A percentile compares a stretch with the other conserved stretches of the same genome.
Evolutionary conservation across 1,140 invertebrate species (phyloP).

Genomic region (Bemisia tabaci): DNA sequence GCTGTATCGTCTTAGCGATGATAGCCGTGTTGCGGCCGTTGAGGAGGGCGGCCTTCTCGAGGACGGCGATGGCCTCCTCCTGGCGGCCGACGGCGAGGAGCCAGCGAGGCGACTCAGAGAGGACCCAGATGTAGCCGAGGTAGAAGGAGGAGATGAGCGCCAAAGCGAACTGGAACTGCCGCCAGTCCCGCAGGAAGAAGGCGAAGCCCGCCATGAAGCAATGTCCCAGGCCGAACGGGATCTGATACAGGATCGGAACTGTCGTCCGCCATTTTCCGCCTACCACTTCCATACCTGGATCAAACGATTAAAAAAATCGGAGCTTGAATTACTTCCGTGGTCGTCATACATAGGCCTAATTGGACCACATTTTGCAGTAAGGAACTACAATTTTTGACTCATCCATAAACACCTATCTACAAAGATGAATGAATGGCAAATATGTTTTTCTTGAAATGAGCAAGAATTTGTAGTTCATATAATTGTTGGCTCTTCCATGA

Average conservation of each 20-base stretch:
- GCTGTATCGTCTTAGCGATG: slow-evolving; percentile 7
- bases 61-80: slow-evolving; percentile 39
- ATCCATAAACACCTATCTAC: no score
- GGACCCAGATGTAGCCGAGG: slow-evolving; percentile 53
- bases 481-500: no score
- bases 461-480: no score
- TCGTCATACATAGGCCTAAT: no score
- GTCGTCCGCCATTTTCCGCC: slow-evolving; percentile 42
- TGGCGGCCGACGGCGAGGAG: slow-evolving; percentile 51
- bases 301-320: no score
- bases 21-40: slow-evolving; percentile 23
- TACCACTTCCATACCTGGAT: slow-evolving; percentile 27
- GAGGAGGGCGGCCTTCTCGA: slow-evolving; percentile 26
- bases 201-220: slow-evolving; percentile 43
- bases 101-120: slow-evolving; percentile 77
- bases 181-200: slow-evolving; percentile 53
- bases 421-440: no score
- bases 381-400: no score
- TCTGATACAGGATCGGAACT: slow-evolving; percentile 43
- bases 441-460: no score
- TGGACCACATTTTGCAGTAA: no score
- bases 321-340: no score
- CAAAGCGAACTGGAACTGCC: slow-evolving; percentile 54
- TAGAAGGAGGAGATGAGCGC: slow-evolving; percentile 55
- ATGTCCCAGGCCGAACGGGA: slow-evolving; percentile 56